Evolutionary conservation across 1,140 invertebrate species (phyloP).

Genomic region (Calycopis cecrops): DNA sequence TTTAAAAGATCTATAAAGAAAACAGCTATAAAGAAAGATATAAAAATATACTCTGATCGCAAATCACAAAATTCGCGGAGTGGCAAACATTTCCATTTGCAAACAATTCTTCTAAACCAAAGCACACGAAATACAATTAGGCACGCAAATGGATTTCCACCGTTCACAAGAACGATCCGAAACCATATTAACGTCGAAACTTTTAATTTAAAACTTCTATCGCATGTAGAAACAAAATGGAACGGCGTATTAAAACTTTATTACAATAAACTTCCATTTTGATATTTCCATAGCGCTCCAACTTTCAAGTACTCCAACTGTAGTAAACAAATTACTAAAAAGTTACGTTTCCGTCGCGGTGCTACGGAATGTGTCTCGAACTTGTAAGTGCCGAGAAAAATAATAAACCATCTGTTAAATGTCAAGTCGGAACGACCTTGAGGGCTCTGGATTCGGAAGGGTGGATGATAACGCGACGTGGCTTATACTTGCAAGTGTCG

Average conservation of each 20-base stretch:
- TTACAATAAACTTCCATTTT: not conserved
- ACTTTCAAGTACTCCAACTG: not conserved
- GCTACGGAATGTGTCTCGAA: not conserved
- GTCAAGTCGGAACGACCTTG: not conserved
- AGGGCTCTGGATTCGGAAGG: conserved; percentile 38
- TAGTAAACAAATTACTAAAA: not conserved
- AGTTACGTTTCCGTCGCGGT: not conserved
- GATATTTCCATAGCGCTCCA: not conserved
- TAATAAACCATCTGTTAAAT: conserved; percentile 51
- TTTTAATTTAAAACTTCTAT: not conserved
- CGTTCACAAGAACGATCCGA: not conserved
- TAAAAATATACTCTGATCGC: too few relatives aligned
- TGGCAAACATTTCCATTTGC: not conserved
- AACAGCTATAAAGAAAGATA: too few relatives aligned
- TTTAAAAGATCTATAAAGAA: too few relatives aligned
- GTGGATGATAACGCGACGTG: too few relatives aligned
- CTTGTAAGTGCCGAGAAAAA: conserved; percentile 33
- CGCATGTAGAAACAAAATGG: not conserved
- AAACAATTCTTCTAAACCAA: conserved; percentile 1
- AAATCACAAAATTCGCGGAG: not conserved
- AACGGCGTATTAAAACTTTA: not conserved
- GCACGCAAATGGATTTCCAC: not conserved
- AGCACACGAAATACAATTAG: not conserved
- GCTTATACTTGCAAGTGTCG: too few relatives aligned
- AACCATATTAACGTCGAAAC: not conserved